Percentiles rank a stretch among this genome's conserved stretches.
Evolutionary conservation across 2,797 vertebrate genomes (phyloP).

Genomic region (Pangasius krempfi): DNA sequence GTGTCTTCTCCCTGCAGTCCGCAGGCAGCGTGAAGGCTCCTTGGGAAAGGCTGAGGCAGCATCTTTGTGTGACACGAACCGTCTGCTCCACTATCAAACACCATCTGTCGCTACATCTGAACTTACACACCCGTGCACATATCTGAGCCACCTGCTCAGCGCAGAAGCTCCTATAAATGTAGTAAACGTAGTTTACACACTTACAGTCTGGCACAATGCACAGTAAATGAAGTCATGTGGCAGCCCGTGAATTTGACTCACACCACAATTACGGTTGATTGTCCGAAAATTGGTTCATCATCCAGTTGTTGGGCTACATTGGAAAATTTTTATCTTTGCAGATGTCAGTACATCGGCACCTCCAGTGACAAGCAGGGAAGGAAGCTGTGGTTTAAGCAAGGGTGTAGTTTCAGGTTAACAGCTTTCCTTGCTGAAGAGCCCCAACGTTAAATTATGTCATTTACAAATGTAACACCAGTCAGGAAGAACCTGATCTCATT

Average conservation of each 20-base stretch:
- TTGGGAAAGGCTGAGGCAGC: conserved; percentile 96
- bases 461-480: not conserved
- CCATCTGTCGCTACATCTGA: conserved; percentile 99
- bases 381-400: not conserved
- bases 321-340: not conserved
- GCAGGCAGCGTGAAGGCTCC: conserved; percentile 86
- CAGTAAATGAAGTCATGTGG: conserved; percentile 27
- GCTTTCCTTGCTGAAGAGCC: not conserved
- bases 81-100: conserved; percentile 99
- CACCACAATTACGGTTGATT: not conserved
- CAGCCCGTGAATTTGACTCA: conserved; percentile 5
- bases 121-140: conserved; percentile 80
- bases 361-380: too few species aligned
- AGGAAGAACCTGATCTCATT: not conserved
- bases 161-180: conserved; percentile 82
- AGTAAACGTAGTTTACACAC: conserved; percentile 88
- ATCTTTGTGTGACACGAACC: conserved; percentile 99
- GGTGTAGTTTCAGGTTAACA: not conserved
- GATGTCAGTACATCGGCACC: not conserved
- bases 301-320: not conserved
- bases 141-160: conserved; percentile 89
- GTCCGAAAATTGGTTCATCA: not conserved
- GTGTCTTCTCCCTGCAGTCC: conserved; percentile 63
- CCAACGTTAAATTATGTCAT: not conserved
- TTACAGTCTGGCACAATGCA: conserved; percentile 57